Evolutionary conservation across 1,140 invertebrate species (phyloP).

Genomic region (Lepidotrigona ventralis): DNA sequence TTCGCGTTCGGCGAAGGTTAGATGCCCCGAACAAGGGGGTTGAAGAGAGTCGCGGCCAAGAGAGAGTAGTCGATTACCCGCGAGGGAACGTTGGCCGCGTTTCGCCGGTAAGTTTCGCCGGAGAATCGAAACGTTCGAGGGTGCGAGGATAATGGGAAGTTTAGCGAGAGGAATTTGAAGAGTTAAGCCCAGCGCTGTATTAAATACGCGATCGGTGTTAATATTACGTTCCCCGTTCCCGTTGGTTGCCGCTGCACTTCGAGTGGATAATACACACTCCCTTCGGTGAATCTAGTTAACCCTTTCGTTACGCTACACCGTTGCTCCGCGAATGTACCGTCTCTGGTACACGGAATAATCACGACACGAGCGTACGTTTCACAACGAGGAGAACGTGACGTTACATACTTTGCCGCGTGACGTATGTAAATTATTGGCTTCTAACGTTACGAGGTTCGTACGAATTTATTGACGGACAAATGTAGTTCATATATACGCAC

Average conservation of each 20-base stretch:
- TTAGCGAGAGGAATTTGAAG: neutral
- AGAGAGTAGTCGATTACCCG: neutral
- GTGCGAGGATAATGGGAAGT: neutral
- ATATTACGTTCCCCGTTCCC: neutral
- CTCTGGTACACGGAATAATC: too few species aligned
- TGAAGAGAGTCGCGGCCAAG: neutral
- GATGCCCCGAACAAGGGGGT: neutral
- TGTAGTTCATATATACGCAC: too few species aligned
- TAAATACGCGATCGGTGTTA: neutral
- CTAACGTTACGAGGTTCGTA: too few species aligned
- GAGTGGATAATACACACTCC: neutral
- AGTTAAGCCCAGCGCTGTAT: neutral
- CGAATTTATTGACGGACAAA: too few species aligned
- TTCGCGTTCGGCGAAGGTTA: neutral
- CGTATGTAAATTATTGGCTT: too few species aligned
- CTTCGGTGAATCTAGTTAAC: too few species aligned
- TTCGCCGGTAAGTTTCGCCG: neutral
- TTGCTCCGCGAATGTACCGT: too few species aligned
- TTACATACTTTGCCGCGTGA: too few species aligned
- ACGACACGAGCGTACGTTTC: too few species aligned
- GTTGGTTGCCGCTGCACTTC: neutral
- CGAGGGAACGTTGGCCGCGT: neutral
- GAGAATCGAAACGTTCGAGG: neutral
- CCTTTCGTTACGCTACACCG: too few species aligned
- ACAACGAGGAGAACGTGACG: too few species aligned